Conservation (phyloP, 2,113 vertebrate species). For the Orthochromis malagaraziensis region DNA sequence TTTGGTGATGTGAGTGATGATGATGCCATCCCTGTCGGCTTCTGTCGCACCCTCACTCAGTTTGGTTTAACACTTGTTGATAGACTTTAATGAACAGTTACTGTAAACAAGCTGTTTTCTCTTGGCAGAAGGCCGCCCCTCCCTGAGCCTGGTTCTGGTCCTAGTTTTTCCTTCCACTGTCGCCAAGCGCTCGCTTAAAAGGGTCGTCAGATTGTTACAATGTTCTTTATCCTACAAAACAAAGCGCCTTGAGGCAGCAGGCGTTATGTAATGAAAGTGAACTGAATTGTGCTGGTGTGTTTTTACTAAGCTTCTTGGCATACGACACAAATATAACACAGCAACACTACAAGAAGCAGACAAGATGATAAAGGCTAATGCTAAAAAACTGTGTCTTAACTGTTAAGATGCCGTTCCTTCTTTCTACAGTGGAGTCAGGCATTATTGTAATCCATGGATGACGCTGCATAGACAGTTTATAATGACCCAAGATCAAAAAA, state of each 20-base stretch:
- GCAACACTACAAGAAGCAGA: background rate
- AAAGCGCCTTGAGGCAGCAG: background rate
- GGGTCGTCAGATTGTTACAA: background rate
- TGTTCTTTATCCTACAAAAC: background rate
- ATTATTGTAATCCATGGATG: background rate
- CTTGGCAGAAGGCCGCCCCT: background rate
- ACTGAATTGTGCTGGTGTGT: background rate
- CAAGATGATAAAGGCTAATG: background rate
- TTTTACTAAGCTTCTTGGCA: background rate
- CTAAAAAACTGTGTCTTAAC: background rate
- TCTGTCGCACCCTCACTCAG: background rate
- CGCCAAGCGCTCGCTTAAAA: background rate
- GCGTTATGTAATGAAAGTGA: background rate
- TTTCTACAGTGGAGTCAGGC: background rate
- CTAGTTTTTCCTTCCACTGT: background rate
- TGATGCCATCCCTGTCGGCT: background rate
- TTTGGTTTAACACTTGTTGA: background rate
- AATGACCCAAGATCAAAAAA: background rate
- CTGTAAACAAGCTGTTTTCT: background rate
- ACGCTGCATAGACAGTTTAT: background rate
- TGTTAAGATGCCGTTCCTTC: background rate
- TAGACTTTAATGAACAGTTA: background rate
- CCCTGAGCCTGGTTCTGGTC: background rate
- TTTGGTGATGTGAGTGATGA: background rate
- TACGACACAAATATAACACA: background rate